Base-by-base conservation (phyloP, 53 echinoderm and acorn worm genomes). In the Stichopus horrens region DNA sequence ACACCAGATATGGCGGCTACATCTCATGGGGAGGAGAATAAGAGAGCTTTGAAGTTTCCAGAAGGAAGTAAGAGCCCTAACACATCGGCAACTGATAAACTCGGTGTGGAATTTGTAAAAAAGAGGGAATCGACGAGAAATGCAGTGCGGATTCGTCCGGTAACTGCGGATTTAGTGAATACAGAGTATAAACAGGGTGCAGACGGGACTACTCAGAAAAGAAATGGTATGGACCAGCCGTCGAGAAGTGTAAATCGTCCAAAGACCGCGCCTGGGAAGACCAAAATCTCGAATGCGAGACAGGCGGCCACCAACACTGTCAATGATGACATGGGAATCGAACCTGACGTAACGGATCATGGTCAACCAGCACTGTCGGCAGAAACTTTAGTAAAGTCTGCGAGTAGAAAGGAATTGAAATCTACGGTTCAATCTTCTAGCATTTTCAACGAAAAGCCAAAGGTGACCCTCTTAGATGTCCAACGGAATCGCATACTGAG, bases 391-490 rank as follows among this genome's bases (percentile, higher is more conserved):
- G 63, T 0, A 63, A 63, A 63, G 63, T 63, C 63, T 63, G 63
- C 10, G 16, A 63, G 10, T 16, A 63, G 16, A 55, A 56, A 60
- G 10, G 7, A 52, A 7, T 19, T 5, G 10, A 66, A 85, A 57
- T 7, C 54, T 55, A 8, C 19, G 58, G 37, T 37, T 37, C 37
- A 0, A 0, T 58, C 76, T 11, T 75, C 22, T 9, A 75, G 93
- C 59, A 88, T 93, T 54, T 95, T 93, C 86, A 89, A 88, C 8
- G 93, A 95, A 57, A 90, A 85, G 58, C 91, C 90, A 56, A 86
- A 86, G 55, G 68, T 88, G 57, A 93, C 93, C 0, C 74, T 95
- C 7, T 58, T 95, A 74, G 95, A 95, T 84, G 10, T 95, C 57
- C 91, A 95, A 76, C 58, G 65, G 83, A 87, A 90, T n/a, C 88